Evolutionary conservation across 1,140 invertebrate species (phyloP).

Genomic region (Limonius californicus): DNA sequence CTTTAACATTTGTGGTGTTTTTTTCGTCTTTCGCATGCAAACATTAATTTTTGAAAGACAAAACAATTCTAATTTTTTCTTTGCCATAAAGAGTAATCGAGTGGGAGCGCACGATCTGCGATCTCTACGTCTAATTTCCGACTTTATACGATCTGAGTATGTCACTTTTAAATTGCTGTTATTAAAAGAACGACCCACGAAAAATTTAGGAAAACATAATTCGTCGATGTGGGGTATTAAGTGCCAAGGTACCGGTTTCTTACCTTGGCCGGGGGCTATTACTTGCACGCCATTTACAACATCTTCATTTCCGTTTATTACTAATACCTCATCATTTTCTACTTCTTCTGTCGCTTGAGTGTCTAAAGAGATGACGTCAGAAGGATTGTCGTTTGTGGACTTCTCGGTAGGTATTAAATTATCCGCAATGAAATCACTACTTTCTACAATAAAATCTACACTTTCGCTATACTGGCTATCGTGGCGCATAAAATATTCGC

Average conservation of each 20-base stretch:
- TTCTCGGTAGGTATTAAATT: too few relatives aligned
- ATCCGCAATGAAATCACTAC: too few relatives aligned
- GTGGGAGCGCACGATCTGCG: slow-evolving; percentile 21
- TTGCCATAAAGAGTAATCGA: slow-evolving; percentile 26
- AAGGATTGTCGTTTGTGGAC: too few relatives aligned
- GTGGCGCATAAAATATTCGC: too few relatives aligned
- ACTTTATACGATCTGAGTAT: slow-evolving; percentile 19
- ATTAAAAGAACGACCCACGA: slow-evolving; percentile 14
- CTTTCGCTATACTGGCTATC: too few relatives aligned
- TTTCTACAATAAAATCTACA: too few relatives aligned
- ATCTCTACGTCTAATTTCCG: slow-evolving; percentile 18
- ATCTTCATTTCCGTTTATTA: slow-evolving; percentile 23
- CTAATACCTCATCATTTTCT: slow-evolving; percentile 22
- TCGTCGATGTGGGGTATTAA: slow-evolving; percentile 22
- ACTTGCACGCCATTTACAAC: slow-evolving; percentile 5
- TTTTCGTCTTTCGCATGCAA: background rate
- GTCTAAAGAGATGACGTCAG: too few relatives aligned
- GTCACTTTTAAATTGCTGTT: slow-evolving; percentile 4
- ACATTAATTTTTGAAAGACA: slow-evolving; percentile 12
- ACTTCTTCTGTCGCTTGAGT: too few relatives aligned
- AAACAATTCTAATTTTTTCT: slow-evolving; percentile 25
- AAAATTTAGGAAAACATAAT: slow-evolving; percentile 27
- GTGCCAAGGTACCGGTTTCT: slow-evolving; percentile 25
- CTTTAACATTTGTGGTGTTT: background rate
- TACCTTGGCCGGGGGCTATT: slow-evolving; percentile 23